phyloP scores from a whole-genome alignment of 2,888 invertebrate species.

The Orthosia incerta region DNA sequence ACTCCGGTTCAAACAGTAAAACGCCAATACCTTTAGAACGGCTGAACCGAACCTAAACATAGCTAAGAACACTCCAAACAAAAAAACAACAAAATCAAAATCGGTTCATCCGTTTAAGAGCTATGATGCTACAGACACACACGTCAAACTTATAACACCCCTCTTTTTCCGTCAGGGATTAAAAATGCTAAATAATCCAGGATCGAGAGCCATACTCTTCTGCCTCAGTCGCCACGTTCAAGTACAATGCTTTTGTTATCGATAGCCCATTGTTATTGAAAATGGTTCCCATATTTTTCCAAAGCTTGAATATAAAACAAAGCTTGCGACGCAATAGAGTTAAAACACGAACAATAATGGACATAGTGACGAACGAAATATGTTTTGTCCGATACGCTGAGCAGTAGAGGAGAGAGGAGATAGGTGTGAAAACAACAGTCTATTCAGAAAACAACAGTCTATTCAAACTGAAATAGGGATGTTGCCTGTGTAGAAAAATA shows the following conservation, averaged over 20 bases:
- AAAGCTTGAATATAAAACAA: constrained; percentile 38
- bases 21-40: too few relatives aligned
- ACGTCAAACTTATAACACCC: too few relatives aligned
- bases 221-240: constrained; percentile 13
- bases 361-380: constrained; percentile 5
- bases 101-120: too few relatives aligned
- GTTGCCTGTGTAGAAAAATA: too few relatives aligned
- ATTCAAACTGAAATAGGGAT: constrained; percentile 7
- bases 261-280: constrained; percentile 41
- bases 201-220: constrained; percentile 5
- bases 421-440: background rate
- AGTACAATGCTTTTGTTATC: constrained; percentile 51
- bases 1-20: too few relatives aligned
- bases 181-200: constrained; percentile 6
- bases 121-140: too few relatives aligned
- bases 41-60: too few relatives aligned
- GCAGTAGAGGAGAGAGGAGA: background rate
- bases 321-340: constrained; percentile 19
- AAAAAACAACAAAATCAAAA: too few relatives aligned
- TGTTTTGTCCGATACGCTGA: constrained; percentile 15
- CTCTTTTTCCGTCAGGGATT: too few relatives aligned
- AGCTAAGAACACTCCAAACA: too few relatives aligned
- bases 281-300: constrained; percentile 35
- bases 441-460: constrained; percentile 2
- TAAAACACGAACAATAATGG: constrained; percentile 17